Evolutionary conservation across 2,888 invertebrate genomes (phyloP), one percentile per base, ranked within the genome.

Genomic region (Ichneumoninae sp.): DNA sequence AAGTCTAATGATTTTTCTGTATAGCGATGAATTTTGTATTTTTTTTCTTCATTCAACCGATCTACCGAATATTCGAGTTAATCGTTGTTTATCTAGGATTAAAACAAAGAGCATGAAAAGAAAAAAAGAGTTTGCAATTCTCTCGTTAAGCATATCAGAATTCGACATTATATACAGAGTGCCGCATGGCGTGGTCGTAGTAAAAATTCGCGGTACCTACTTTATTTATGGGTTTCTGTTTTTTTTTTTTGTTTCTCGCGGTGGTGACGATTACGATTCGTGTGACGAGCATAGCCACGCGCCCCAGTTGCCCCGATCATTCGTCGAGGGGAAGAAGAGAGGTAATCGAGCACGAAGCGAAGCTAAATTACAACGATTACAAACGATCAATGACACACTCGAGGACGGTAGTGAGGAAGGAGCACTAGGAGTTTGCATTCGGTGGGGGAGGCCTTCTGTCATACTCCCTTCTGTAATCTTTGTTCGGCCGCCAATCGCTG

Each of bases 381-480:
- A 90, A 86, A 85, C 89, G 90, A 76, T 90, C 88, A 70, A 91
- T 89, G 71, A 91, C 89, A 85, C 90, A 91, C 87, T 92, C 89
- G 78, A 91, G 90, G 87, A 91, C 91, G 88, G 90, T 90, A 89
- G 88, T 90, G 84, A 91, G 88, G 71, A 90, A 91, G 89, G 89
- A 90, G 85, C 91, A 93, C 93, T 93, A 93, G 91, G 93, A 93
- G 75, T 93, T 93, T 69, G 93, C 90, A 69, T 92, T 93, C 65
- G 95, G 95, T 26, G 96, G 95, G 52, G 96, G 95, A 83, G 96
- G 96, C 87, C 96, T 95, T 84, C 96, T 94, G 90, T 96, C 96
- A 89, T 96, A 96, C 89, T 96, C 96, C 84, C 96, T 93, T 81
- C 96, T 90, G 82, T 94, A 94, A 79, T 94, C 94, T 82, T 94